Conservation (phyloP, 2,113 vertebrate species). For the Tauraco erythrolophus region DNA sequence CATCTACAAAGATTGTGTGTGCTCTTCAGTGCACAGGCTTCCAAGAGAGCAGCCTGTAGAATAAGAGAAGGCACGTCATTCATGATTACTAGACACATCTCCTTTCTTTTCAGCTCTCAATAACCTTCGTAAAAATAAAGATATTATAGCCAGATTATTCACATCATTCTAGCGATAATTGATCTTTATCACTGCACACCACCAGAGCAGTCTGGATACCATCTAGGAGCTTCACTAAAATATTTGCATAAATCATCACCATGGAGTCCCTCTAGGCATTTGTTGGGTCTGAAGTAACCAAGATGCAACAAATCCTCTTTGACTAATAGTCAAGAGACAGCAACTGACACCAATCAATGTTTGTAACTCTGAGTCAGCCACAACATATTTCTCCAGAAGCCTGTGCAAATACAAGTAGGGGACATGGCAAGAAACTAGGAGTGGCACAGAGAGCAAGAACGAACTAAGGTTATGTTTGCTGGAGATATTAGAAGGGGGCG, state of each 20-base stretch:
- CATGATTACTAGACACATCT: neutral
- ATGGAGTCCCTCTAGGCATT: neutral
- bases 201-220: neutral
- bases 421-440: neutral
- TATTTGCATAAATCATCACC: constrained; percentile 38
- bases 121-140: neutral
- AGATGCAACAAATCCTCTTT: neutral
- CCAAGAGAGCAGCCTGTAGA: neutral
- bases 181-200: constrained; percentile 29
- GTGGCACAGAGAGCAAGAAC: neutral
- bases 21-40: neutral
- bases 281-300: constrained; percentile 1
- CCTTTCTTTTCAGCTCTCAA: neutral
- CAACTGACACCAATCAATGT: neutral
- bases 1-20: neutral
- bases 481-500: neutral
- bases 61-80: neutral
- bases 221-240: constrained; percentile 5
- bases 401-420: neutral
- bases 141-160: neutral
- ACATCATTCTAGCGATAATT: neutral
- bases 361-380: neutral
- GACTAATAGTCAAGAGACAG: neutral
- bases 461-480: neutral
- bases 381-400: neutral